A percentile compares a stretch with the other conserved stretches of the same genome.
These are phyloP conservation scores for Sweltsa coloradensis DNA, from an alignment of 1,140 invertebrate genomes.

Conservation along the genomic window DNA sequence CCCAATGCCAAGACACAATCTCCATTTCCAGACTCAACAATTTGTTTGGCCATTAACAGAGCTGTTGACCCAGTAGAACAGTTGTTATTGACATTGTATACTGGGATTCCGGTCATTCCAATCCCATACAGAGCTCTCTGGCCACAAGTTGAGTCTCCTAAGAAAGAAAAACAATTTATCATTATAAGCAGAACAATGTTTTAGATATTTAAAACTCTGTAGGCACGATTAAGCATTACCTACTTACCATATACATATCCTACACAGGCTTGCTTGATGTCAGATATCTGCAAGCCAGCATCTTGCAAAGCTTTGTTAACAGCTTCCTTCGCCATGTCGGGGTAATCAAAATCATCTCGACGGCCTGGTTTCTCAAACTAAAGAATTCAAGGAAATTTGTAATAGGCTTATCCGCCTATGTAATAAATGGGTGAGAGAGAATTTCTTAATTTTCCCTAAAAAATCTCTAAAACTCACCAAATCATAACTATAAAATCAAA, in stretches of 20 bases:
- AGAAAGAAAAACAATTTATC: conserved; percentile 10
- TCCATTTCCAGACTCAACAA: conserved; percentile 69
- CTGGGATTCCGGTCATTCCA: conserved; percentile 92
- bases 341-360: conserved; percentile 76
- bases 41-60: conserved; percentile 77
- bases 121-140: conserved; percentile 90
- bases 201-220: background rate
- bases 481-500: no score
- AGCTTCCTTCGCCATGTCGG: conserved; percentile 87
- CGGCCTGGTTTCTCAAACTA: conserved; percentile 82
- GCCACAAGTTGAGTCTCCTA: conserved; percentile 88
- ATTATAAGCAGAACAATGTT: background rate
- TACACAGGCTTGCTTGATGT: conserved; percentile 79
- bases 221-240: background rate
- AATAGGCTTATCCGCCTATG: no score
- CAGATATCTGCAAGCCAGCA: conserved; percentile 64
- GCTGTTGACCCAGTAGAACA: conserved; percentile 94
- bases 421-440: no score
- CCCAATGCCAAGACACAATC: conserved; percentile 88
- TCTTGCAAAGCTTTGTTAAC: conserved; percentile 81
- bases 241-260: conserved; percentile 84
- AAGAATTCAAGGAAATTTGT: conserved; percentile 21
- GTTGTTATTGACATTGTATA: conserved; percentile 98
- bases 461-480: no score
- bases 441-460: no score